Evolutionary conservation across 2,888 invertebrate genomes (phyloP), one percentile per base, ranked within the genome.

Genomic region (Strigamia transsilvanica): DNA sequence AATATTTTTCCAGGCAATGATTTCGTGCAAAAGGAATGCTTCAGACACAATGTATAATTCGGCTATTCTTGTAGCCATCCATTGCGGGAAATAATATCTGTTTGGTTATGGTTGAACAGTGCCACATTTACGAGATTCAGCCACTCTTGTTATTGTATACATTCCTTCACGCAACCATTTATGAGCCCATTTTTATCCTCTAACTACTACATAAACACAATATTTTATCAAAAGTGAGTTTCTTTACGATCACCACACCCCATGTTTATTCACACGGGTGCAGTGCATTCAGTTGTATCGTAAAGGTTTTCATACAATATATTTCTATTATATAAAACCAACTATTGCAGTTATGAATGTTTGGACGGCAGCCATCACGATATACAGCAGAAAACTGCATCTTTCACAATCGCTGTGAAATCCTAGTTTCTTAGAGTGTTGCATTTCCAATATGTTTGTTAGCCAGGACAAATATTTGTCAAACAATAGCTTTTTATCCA

Each of bases 111-210:
- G 38, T 38, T 38, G 38, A 38, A 38, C 38, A 38, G 38, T 38
- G 38, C 38, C 38, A 38, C 38, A 38, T 38, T 38, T 38, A 38
- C 6, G 38, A 38, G 38, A 38, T 46, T 46, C 46, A n/a, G 15
- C 46, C 46, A 46, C n/a, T 46, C n/a, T 46, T 46, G 46, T 46
- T n/a, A 46, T n/a, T 46, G 46, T 46, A 46, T 46, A 46, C 46
- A 46, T 46, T n/a, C 9, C 46, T n/a, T 46, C n/a, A 46, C 46
- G n/a, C 46, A 46, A 46, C n/a, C 46, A 46, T 46, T 46, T 46
- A 46, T n/a, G 46, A 46, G 46, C 46, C n/a, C 46, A n/a, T 46
- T 46, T 38, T 46, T 46, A 46, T n/a, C 15, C 15, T n/a, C 5
- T n/a, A 46, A 46, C 46, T 13, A 46, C 46, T 46, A 46, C 46